Evolutionary conservation across 2,797 vertebrate species (phyloP).

Genomic region (Urophycis tenuis): DNA sequence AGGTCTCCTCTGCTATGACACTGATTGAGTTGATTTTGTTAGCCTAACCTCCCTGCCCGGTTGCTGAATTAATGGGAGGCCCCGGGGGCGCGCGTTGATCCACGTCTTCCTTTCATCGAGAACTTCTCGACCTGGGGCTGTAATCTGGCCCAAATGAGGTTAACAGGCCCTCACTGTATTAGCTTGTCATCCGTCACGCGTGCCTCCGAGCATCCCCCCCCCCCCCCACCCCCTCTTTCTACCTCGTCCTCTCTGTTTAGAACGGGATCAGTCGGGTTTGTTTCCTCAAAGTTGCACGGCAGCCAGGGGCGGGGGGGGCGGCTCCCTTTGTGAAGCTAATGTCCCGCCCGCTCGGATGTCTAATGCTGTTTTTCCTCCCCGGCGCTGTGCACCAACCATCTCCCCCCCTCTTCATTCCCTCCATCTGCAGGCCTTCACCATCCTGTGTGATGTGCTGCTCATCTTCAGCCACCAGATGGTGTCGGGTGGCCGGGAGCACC

Average conservation of each 20-base stretch:
- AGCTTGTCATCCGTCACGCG: neutral
- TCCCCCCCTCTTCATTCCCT: neutral
- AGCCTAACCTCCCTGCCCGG: neutral
- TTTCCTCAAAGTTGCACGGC: neutral
- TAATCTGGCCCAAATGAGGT: neutral
- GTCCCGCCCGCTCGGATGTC: neutral
- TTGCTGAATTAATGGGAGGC: neutral
- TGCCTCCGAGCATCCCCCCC: neutral
- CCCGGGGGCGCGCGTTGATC: neutral
- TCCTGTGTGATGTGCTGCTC: conserved; percentile 95
- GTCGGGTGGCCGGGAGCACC: conserved; percentile 88
- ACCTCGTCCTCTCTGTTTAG: neutral
- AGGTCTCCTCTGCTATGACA: neutral
- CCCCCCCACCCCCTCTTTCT: too few relatives aligned
- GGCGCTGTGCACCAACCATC: neutral
- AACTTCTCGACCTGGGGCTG: neutral
- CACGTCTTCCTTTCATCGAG: neutral
- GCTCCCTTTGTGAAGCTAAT: neutral
- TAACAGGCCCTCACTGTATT: neutral
- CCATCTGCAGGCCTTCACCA: conserved; percentile 86
- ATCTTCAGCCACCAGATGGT: conserved; percentile 99
- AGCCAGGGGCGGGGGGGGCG: neutral
- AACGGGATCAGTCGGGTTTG: neutral
- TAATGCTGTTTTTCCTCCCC: neutral
- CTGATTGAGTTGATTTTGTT: neutral